Percentiles rank a stretch among this genome's conserved stretches.
These are phyloP conservation scores for Chaetodon trifasciatus DNA, from an alignment of 2,797 vertebrate species.

Conservation along the genomic window DNA sequence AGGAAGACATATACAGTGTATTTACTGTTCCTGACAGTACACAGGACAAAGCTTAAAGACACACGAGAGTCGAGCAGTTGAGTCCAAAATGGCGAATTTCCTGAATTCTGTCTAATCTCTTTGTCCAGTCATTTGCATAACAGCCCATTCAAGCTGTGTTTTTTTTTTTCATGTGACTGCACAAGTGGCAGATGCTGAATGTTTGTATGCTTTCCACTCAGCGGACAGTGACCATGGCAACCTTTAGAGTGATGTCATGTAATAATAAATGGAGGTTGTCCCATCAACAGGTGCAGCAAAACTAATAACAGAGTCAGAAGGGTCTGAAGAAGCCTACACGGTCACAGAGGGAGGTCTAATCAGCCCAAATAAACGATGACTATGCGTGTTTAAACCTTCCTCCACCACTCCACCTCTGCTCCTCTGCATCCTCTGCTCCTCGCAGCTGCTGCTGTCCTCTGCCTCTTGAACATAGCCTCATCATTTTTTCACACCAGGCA, in stretches of 20 bases:
- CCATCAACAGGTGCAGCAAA: slow-evolving; percentile 1
- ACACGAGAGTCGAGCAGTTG: not conserved
- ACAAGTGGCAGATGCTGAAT: slow-evolving; percentile 7
- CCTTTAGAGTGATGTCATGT: not conserved
- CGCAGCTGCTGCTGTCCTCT: not conserved
- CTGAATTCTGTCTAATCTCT: not conserved
- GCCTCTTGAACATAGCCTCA: slow-evolving; percentile 19
- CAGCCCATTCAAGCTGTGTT: slow-evolving; percentile 4
- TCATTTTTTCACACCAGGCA: slow-evolving; percentile 36
- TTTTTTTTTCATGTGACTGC: not conserved
- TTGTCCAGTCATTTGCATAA: slow-evolving; percentile 8
- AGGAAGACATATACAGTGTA: not conserved
- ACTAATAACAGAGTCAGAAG: not conserved
- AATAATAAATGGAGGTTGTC: not conserved
- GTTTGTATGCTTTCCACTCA: slow-evolving; percentile 10
- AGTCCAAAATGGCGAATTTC: not conserved
- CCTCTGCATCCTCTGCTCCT: slow-evolving; percentile 1
- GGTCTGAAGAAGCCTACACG: not conserved
- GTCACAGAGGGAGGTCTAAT: not conserved
- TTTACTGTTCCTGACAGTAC: not conserved
- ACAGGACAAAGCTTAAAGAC: not conserved
- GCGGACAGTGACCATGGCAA: slow-evolving; percentile 31
- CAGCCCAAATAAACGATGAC: not conserved
- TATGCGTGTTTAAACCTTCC: not conserved
- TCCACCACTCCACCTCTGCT: slow-evolving; percentile 1